These are phyloP conservation scores for Porites cylindrica DNA, from an alignment of 92 coral and sea anemone genomes.

Conservation along the genomic window DNA sequence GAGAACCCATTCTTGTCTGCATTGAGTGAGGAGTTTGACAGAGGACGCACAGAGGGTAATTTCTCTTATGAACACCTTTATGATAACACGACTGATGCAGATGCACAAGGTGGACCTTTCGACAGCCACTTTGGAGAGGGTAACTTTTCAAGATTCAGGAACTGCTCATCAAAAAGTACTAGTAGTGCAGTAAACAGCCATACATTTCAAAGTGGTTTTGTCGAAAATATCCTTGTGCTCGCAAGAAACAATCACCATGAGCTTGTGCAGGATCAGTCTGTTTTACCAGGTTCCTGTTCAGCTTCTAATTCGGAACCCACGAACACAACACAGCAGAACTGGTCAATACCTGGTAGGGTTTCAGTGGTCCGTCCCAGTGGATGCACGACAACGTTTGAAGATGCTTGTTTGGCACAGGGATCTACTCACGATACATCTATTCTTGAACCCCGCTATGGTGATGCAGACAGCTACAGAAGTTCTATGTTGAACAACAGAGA, in stretches of 20 bases:
- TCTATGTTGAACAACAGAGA: slow-evolving; percentile 10
- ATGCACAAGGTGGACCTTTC: not conserved
- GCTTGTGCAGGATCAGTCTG: not conserved
- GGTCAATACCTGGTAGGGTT: not conserved
- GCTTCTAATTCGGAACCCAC: not conserved
- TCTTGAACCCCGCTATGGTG: not conserved
- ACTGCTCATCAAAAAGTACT: not conserved
- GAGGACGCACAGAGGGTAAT: not conserved
- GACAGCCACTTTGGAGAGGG: not conserved
- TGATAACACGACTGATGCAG: too few relatives aligned
- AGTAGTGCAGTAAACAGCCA: not conserved
- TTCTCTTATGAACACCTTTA: not conserved
- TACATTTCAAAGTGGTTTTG: not conserved
- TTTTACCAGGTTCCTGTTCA: not conserved
- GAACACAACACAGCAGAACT: not conserved
- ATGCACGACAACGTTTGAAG: not conserved
- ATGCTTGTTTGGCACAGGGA: not conserved
- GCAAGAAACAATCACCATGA: not conserved
- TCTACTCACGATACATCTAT: not conserved
- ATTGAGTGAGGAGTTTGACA: not conserved
- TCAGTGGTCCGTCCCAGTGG: not conserved
- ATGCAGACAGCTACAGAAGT: not conserved
- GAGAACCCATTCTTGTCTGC: too few relatives aligned
- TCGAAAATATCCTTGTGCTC: too few relatives aligned
- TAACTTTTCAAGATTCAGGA: not conserved